Base-by-base conservation (phyloP, 2,888 invertebrate species). In the Noctua janthina region DNA sequence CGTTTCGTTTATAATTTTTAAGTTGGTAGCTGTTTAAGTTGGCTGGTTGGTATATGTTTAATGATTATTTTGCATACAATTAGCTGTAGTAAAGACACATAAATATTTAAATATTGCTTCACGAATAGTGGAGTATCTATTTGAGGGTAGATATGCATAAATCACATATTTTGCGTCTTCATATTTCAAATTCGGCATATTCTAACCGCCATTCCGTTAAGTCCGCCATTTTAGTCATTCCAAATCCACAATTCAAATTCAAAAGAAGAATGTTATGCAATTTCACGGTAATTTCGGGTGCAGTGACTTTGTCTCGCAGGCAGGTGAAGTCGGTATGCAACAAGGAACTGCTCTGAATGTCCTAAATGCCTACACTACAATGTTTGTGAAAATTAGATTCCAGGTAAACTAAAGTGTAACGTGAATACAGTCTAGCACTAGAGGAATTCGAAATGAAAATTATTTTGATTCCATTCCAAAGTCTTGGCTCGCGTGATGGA, bases 341-440 rank as follows among this genome's bases (percentile, higher is more conserved):
- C 67, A 69, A 79, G 78, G 80, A 83, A 75, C 84, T 64, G 67
- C 51, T 80, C 80, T 81, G 73, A 85, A 81, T 82, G 73, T 82
- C 83, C 76, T 74, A 83, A 75, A 89, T 88, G 87, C 87, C 79
- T 56, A 80, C 77, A 78, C 84, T 84, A 84, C 84, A 87, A 86
- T 87, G 90, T 89, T 87, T 88, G 88, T 76, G 91, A 82, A 92
- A 92, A 92, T 93, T 91, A 91, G 91, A 92, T 92, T 92, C 88
- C 89, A 83, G 78, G 66, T 78, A 67, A 74, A 67, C 73, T 78
- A 81, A 75, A 79, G 71, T 84, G 82, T 78, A 79, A 79, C 75
- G 77, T 79, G 64, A 74, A 62, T 74, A 70, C 70, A 69, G 75
- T 74, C 54, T 67, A 73, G 67, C 64, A 75, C 73, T 77, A 68